Evolutionary conservation across 2,888 invertebrate genomes (phyloP).

Genomic region (Drosophila anomalata): DNA sequence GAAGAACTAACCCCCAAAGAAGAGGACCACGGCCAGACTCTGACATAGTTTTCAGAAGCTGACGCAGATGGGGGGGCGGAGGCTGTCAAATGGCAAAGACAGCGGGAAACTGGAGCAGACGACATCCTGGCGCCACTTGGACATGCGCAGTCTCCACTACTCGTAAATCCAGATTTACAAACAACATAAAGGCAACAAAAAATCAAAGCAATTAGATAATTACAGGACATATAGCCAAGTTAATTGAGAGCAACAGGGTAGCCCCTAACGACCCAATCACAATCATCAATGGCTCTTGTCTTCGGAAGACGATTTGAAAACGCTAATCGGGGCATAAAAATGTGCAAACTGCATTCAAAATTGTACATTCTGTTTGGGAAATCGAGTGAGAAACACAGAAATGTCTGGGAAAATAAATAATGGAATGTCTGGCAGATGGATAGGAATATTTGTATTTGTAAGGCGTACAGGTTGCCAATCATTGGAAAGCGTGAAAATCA

Average conservation of each 20-base stretch:
- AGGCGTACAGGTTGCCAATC: slow-evolving; percentile 39
- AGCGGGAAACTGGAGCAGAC: slow-evolving; percentile 76
- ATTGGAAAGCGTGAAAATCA: slow-evolving; percentile 33
- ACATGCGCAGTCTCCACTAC: slow-evolving; percentile 62
- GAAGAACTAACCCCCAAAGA: slow-evolving; percentile 33
- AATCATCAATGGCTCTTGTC: neutral
- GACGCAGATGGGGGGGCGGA: slow-evolving; percentile 9
- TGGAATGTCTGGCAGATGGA: slow-evolving; percentile 17
- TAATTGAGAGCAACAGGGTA: slow-evolving; percentile 35
- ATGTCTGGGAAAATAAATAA: slow-evolving; percentile 32
- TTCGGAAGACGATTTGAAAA: slow-evolving; percentile 7
- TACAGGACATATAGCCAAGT: slow-evolving; percentile 37
- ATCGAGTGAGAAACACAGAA: slow-evolving; percentile 8
- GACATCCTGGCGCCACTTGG: slow-evolving; percentile 77
- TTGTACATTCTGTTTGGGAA: slow-evolving; percentile 22
- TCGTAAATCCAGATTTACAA: slow-evolving; percentile 34
- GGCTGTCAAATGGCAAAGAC: slow-evolving; percentile 29
- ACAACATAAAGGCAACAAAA: slow-evolving; percentile 2
- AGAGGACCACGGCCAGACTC: slow-evolving; percentile 25
- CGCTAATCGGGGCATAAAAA: slow-evolving; percentile 3
- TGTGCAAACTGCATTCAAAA: slow-evolving; percentile 10
- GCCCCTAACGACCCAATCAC: slow-evolving; percentile 35
- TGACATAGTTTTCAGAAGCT: slow-evolving; percentile 66
- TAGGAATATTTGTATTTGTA: slow-evolving; percentile 33
- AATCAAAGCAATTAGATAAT: slow-evolving; percentile 67